Base-by-base conservation (phyloP, 2,113 vertebrate genomes). In the Cyrtonyx montezumae region DNA sequence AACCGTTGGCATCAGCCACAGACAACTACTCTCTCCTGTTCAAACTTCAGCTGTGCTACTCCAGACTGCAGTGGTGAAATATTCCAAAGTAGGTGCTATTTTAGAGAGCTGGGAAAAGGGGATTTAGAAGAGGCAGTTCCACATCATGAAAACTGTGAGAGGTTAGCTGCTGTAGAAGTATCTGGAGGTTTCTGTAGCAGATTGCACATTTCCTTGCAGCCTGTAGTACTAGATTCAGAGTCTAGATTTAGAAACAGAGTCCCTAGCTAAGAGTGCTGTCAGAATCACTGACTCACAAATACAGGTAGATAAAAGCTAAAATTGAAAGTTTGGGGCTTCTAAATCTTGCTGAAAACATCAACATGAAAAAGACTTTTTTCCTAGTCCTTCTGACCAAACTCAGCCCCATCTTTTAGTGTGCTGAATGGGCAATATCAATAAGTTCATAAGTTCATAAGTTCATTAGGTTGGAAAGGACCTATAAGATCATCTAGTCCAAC, bases 361-460 rank as follows among this genome's bases (percentile, higher is more conserved):
- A 18, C 4, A 22, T 15, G 53, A 58, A 40, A 55, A 84, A 73
- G 9, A 8, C 4, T 36, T 17, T 45, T 7, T 17, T 62, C 37
- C 16, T 42, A 8, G 20, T 30, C 20, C 46, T 85, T 78, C 42
- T 83, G 59, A 48, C n/a, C 66, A 25, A 32, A 5, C 15, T 36
- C 17, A 36, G 12, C 1, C 0, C n/a, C 8, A 21, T 48, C 0
- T 0, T 62, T 65, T 58, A 53, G 11, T 19, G 4, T 11, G 19
- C 5, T 61, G 8, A 89, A 55, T 32, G 34, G 8, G 19, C 8
- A 10, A 2, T 11, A 6, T 65, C 55, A 43, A 9, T n/a, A n/a
- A n/a, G n/a, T n/a, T n/a, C n/a, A n/a, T n/a, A n/a, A n/a, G n/a
- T n/a, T n/a, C n/a, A n/a, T n/a, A n/a, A n/a, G n/a, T n/a, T n/a